Evolutionary conservation across 2,797 vertebrate genomes (phyloP).

Genomic region (Lateolabrax maculatus): DNA sequence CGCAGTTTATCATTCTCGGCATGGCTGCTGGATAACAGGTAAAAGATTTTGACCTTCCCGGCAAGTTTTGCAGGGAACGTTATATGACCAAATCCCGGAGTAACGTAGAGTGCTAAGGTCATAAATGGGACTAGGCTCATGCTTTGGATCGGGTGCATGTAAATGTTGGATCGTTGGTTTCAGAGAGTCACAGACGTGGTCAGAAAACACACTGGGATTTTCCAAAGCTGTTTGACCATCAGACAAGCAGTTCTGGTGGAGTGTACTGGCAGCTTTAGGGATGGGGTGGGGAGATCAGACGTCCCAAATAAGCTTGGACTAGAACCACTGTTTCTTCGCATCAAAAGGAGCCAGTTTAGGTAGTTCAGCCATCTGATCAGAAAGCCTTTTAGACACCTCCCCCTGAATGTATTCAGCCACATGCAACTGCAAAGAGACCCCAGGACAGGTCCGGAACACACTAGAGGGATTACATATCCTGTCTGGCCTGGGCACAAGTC

Average conservation of each 20-base stretch:
- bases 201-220: no score
- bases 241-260: no score
- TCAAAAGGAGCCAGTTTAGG: background rate
- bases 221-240: no score
- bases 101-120: background rate
- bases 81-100: background rate
- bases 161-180: no score
- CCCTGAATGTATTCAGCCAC: background rate
- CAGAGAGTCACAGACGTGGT: background rate
- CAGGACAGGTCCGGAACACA: background rate
- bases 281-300: background rate
- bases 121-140: background rate
- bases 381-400: background rate
- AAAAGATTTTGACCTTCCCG: background rate
- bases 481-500: background rate
- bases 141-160: background rate
- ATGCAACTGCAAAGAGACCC: background rate
- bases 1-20: background rate
- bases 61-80: no score
- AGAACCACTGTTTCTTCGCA: background rate
- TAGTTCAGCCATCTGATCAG: background rate
- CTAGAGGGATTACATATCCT: background rate
- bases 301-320: background rate
- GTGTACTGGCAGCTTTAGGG: background rate
- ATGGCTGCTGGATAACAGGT: background rate